Evolutionary conservation across 2,797 vertebrate genomes (phyloP), one percentile per base, ranked within the genome.

Genomic region (Numenius phaeopus): DNA sequence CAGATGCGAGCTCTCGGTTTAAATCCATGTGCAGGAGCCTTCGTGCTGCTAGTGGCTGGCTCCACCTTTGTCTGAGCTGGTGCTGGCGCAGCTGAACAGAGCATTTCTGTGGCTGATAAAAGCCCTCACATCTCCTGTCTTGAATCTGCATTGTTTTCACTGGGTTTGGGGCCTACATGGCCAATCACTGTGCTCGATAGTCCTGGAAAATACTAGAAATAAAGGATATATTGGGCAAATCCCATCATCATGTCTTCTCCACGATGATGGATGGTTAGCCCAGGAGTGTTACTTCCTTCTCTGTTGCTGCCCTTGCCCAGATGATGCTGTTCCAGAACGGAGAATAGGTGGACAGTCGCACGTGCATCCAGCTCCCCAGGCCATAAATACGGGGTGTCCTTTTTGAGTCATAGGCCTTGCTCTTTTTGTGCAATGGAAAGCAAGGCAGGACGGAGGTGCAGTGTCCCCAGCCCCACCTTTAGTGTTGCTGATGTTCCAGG

Each of bases 341-440:
- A 64, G 20, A 50, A 21, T 2, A 54, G 80, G 44, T 54, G 39
- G 39, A 32, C 23, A 79, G 61, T 47, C 0, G 3, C 61, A 39
- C 0, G 0, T 54, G n/a, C 26, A 47, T 58, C 54, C 49, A 54
- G 5, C 39, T 65, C 12, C 57, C 34, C 55, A 44, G n/a, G 59
- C 44, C 39, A 26, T 57, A 73, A 78, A n/a, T 23, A 20, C 1
- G 9, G 32, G 29, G 24, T 26, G 40, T 2, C 1, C 13, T 34
- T 72, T 72, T 39, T 90, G 47, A 77, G 70, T 44, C 15, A 1
- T 5, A 27, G 6, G 2, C 23, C 54, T 81, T 2, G 0, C n/a
- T 62, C 12, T 37, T 66, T 50, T 29, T n/a, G 29, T 37, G 50
- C 24, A 9, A 5, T 4, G 18, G 50, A 78, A 82, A 37, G 46